Base-by-base conservation (phyloP, 2,797 vertebrate species). In the Myripristis murdjan region DNA sequence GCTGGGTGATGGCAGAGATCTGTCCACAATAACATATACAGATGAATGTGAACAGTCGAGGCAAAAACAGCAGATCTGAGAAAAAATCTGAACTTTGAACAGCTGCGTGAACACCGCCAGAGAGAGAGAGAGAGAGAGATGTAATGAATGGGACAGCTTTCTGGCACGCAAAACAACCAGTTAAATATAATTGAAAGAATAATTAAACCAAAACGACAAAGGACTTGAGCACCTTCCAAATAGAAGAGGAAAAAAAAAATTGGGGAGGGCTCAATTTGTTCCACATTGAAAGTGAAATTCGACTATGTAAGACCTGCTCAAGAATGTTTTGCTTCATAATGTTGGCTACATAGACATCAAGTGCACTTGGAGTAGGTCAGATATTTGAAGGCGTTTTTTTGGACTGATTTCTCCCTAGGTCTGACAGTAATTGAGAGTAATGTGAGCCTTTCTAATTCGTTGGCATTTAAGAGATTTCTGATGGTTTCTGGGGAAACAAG, bases 371-470 rank as follows among this genome's bases (percentile, higher is more conserved):
- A 24, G 54, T 53, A 70, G 66, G 67, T 74, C 69, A 46, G 48
- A 79, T 66, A 70, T 79, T 58, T 33, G 46, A 69, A 82, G 57
- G 68, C 75, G 76, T n/a, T n/a, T 82, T 77, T 85, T 82, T 80
- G 78, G 77, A 73, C 51, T 59, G 49, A 68, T 64, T 69, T 64
- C 67, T 79, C 61, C 69, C 23, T 23, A 41, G 37, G 67, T 82
- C 72, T 85, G 89, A 91, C 87, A 89, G 81, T 90, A 83, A 92
- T 89, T 89, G 82, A 81, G 78, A 89, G 88, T 89, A 87, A 92
- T 82, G 85, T 83, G 88, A 87, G 77, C 84, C 61, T 22, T 76
- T 80, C 63, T 84, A 89, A 89, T 89, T 88, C 83, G 24, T 60
- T 1, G 86, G 89, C 72, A 87, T 90, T 89, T 77, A 70, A 77